phyloP scores from a whole-genome alignment of 2,797 vertebrate species.

The Mus caroli region DNA sequence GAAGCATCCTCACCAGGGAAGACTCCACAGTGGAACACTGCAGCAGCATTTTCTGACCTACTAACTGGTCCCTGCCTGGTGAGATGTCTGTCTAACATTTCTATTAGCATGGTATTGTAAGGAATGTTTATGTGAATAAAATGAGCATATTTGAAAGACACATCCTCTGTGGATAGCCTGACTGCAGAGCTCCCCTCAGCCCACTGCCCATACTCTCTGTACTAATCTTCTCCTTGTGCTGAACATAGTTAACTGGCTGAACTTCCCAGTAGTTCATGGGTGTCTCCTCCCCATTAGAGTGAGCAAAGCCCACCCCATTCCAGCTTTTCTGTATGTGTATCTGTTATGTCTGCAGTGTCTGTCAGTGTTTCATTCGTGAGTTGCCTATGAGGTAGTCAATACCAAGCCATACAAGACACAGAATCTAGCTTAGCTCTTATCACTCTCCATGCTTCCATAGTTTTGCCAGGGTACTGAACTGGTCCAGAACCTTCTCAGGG shows the following conservation, averaged over 20 bases:
- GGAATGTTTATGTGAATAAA: not conserved
- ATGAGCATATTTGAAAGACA: not conserved
- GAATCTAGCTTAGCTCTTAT: not conserved
- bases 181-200: not conserved
- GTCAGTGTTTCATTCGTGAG: not conserved
- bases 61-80: not conserved
- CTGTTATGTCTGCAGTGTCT: not conserved
- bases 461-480: not conserved
- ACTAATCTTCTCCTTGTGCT: not conserved
- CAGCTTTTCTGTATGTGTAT: not conserved
- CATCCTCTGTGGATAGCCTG: too few species aligned
- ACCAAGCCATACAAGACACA: not conserved
- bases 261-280: not conserved
- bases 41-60: not conserved
- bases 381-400: not conserved
- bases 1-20: not conserved
- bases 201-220: not conserved
- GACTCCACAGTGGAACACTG: not conserved
- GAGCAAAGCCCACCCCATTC: too few species aligned
- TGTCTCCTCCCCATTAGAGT: not conserved
- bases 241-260: not conserved
- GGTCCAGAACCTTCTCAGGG: not conserved
- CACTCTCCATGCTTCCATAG: not conserved
- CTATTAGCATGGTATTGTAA: not conserved
- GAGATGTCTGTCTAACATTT: not conserved